Evolutionary conservation across 2,797 vertebrate species (phyloP).

Genomic region (Chaetophractus vellerosus): DNA sequence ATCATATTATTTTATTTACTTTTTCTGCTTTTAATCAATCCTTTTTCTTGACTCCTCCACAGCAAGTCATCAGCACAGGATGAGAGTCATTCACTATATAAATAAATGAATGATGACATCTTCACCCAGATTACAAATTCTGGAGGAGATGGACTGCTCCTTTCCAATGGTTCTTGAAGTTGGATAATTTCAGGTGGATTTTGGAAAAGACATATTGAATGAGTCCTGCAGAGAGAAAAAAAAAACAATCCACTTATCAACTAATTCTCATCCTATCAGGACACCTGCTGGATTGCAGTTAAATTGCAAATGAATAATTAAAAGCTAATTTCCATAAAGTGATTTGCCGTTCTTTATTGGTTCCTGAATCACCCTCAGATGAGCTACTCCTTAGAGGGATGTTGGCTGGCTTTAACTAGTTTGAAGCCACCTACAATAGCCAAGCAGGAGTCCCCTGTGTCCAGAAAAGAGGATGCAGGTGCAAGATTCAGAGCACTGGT

Average conservation of each 20-base stretch:
- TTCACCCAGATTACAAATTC: conserved; percentile 57
- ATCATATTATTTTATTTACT: background rate
- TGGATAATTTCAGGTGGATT: conserved; percentile 71
- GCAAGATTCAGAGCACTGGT: background rate
- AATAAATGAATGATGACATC: conserved; percentile 26
- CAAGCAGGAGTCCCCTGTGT: background rate
- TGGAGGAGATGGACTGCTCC: background rate
- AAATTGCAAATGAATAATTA: conserved; percentile 81
- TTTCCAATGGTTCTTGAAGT: conserved; percentile 2
- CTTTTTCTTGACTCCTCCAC: conserved; percentile 33
- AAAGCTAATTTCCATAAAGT: conserved; percentile 83
- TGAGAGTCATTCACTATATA: conserved; percentile 38
- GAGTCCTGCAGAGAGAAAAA: conserved; percentile 21
- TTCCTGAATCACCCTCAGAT: conserved; percentile 9
- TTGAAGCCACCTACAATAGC: background rate
- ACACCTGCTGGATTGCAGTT: conserved; percentile 76
- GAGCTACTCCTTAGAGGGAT: conserved; percentile 20
- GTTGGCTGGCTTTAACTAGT: background rate
- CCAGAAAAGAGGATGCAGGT: background rate
- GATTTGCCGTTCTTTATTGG: conserved; percentile 61
- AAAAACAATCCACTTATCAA: conserved; percentile 66
- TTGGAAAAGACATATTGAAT: background rate
- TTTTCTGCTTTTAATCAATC: background rate
- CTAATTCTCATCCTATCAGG: conserved; percentile 58
- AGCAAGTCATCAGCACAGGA: conserved; percentile 29